Conservation (phyloP, 1,140 invertebrate genomes). For the Palaemon carinicauda region DNA sequence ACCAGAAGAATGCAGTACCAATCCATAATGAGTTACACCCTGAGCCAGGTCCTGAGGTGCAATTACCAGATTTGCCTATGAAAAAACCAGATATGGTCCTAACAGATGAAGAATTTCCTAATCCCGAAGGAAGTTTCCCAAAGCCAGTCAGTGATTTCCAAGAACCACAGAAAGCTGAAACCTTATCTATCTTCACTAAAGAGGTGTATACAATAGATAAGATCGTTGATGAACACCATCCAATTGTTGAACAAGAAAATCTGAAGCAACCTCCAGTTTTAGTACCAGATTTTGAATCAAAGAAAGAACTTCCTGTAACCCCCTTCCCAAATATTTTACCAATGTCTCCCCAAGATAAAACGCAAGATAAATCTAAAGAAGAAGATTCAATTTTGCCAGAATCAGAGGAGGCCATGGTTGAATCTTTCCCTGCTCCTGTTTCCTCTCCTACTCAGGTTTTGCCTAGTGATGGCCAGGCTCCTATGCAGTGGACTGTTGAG, state of each 20-base stretch:
- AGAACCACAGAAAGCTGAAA: background rate
- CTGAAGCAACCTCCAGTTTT: background rate
- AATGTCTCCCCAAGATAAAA: background rate
- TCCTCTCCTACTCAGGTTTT: too few relatives aligned
- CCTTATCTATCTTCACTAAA: background rate
- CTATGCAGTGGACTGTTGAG: background rate
- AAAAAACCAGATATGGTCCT: background rate
- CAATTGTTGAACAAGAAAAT: background rate
- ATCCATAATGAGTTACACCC: too few relatives aligned
- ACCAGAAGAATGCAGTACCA: too few relatives aligned
- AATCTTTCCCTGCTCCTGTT: too few relatives aligned
- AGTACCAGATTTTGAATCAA: too few relatives aligned
- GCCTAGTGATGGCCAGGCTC: too few relatives aligned
- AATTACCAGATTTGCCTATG: background rate
- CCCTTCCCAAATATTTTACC: too few relatives aligned
- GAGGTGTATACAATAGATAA: background rate
- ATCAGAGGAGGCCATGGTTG: too few relatives aligned
- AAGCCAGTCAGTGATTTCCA: background rate
- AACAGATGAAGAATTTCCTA: background rate
- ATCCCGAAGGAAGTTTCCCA: constrained; percentile 18
- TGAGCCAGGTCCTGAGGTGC: background rate
- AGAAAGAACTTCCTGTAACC: too few relatives aligned
- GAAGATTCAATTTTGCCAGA: background rate
- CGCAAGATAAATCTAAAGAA: background rate
- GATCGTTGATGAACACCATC: background rate